These are phyloP conservation scores for Lepeophtheirus nordmannii DNA, from an alignment of 2,888 invertebrate genomes.

Conservation along the genomic window DNA sequence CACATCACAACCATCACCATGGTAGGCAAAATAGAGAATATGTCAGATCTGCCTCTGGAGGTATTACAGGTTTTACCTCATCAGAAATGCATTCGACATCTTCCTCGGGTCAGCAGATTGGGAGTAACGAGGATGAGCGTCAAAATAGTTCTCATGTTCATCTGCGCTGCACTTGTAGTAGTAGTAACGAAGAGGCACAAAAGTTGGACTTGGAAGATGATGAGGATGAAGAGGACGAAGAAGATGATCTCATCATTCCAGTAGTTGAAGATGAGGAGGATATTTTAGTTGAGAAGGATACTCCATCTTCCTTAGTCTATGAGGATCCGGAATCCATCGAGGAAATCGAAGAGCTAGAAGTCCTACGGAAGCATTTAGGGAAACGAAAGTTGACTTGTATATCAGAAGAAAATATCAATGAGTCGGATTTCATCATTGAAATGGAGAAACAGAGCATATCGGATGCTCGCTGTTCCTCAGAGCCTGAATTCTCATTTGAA, in stretches of 20 bases:
- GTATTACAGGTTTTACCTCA: not conserved
- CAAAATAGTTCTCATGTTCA: no score
- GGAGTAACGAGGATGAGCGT: not conserved
- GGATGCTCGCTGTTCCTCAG: not conserved
- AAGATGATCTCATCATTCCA: not conserved
- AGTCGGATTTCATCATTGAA: not conserved
- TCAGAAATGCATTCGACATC: not conserved
- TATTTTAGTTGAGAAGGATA: not conserved
- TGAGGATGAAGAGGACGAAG: not conserved
- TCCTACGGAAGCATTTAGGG: not conserved
- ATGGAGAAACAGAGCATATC: not conserved
- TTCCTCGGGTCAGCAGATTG: not conserved
- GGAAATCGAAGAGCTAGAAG: not conserved
- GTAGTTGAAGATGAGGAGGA: not conserved
- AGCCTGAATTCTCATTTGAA: not conserved
- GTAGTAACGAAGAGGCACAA: not conserved
- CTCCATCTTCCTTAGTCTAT: not conserved
- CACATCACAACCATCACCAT: not conserved
- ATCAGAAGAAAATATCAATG: not conserved
- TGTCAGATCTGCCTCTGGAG: not conserved
- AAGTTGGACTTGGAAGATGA: not conserved
- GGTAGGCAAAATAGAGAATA: not conserved
- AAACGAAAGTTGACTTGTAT: not conserved
- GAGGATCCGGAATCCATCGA: not conserved
- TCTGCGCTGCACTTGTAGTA: not conserved